These are phyloP conservation scores for Leptopilina boulardi DNA, from an alignment of 1,140 invertebrate genomes.

Conservation along the genomic window DNA sequence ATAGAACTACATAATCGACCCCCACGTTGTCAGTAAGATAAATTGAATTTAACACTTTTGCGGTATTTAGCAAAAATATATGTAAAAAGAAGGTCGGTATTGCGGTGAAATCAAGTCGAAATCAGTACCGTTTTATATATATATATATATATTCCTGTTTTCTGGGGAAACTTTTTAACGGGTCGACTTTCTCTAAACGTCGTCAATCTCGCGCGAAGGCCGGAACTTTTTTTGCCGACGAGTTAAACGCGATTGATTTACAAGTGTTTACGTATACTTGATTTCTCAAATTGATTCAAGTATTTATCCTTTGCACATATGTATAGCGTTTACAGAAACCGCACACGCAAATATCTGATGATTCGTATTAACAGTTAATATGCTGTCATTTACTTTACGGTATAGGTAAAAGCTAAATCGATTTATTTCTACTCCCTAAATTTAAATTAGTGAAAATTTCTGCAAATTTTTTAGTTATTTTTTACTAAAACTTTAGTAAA, in stretches of 20 bases:
- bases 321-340: not conserved
- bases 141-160: not conserved
- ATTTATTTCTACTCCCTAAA: no score
- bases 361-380: not conserved
- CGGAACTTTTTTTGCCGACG: not conserved
- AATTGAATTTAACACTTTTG: not conserved
- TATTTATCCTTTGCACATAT: not conserved
- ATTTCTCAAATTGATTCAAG: not conserved
- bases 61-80: not conserved
- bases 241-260: not conserved
- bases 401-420: no score
- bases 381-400: no score
- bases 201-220: not conserved
- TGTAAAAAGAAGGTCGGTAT: not conserved
- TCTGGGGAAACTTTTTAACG: not conserved
- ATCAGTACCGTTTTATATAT: not conserved
- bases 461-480: no score
- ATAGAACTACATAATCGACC: no score
- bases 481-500: no score
- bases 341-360: not conserved
- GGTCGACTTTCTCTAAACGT: constrained; percentile 5
- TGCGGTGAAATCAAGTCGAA: constrained; percentile 13
- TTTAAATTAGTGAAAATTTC: no score
- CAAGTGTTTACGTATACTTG: not conserved
- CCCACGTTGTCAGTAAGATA: no score